Evolutionary conservation across 2,888 invertebrate species (phyloP).

Genomic region (Lycaena phlaeas): DNA sequence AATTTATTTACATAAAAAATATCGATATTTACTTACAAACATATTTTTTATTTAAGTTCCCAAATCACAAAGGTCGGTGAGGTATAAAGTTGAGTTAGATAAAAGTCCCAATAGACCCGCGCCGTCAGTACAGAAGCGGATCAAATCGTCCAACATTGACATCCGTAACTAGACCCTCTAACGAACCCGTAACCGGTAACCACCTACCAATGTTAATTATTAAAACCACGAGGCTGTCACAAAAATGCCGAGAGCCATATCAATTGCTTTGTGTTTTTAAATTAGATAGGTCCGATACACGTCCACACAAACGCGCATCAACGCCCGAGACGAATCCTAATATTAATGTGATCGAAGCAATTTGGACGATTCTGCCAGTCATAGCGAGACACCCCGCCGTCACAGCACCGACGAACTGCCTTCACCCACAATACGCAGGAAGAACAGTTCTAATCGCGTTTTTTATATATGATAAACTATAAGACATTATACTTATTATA

Average conservation of each 20-base stretch:
- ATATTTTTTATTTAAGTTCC: not conserved
- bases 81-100: not conserved
- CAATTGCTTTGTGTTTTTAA: constrained; percentile 63
- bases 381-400: constrained; percentile 22
- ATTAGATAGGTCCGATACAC: constrained; percentile 58
- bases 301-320: constrained; percentile 32
- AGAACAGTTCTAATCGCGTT: constrained; percentile 8
- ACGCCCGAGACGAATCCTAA: constrained; percentile 29
- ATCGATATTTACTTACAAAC: not conserved
- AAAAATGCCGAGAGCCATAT: constrained; percentile 53
- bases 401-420: no score
- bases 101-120: not conserved
- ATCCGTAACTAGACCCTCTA: constrained; percentile 32
- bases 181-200: constrained; percentile 15
- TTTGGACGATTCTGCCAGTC: constrained; percentile 58
- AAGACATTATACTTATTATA: not conserved
- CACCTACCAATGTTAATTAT: constrained; percentile 31
- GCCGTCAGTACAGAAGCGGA: constrained; percentile 21
- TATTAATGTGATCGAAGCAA: constrained; percentile 57
- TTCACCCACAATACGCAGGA: not conserved
- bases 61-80: not conserved
- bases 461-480: constrained; percentile 5
- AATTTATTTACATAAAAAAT: not conserved
- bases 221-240: constrained; percentile 48
- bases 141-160: constrained; percentile 41